phyloP scores from a whole-genome alignment of 2,888 invertebrate genomes.

The Villa cingulata region DNA sequence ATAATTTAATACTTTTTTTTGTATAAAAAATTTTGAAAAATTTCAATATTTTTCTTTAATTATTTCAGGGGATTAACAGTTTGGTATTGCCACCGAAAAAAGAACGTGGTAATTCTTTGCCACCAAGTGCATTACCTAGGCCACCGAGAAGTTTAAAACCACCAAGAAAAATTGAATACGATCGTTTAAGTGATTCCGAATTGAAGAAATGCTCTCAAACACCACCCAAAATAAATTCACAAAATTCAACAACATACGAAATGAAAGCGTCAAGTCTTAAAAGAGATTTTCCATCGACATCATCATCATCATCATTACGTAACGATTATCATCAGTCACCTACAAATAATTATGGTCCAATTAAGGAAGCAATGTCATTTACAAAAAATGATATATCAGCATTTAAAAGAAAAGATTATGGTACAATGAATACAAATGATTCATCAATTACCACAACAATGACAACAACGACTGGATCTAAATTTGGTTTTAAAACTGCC shows the following conservation, averaged over 20 bases:
- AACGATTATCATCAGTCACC: slow-evolving; percentile 6
- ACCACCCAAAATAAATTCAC: slow-evolving; percentile 14
- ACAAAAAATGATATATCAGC: slow-evolving; percentile 10
- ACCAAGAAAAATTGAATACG: slow-evolving; percentile 18
- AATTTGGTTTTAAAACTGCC: slow-evolving; percentile 10
- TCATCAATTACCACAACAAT: background rate
- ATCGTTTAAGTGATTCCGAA: slow-evolving; percentile 16
- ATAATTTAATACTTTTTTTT: too few relatives aligned
- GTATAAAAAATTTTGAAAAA: too few relatives aligned
- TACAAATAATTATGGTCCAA: slow-evolving; percentile 8
- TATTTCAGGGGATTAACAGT: slow-evolving; percentile 10
- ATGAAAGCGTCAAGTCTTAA: slow-evolving; percentile 16
- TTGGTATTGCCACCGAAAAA: slow-evolving; percentile 13
- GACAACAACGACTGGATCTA: background rate
- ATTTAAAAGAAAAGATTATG: slow-evolving; percentile 14
- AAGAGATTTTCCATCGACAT: slow-evolving; percentile 7
- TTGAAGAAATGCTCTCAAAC: slow-evolving; percentile 15
- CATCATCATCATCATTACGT: slow-evolving; percentile 4
- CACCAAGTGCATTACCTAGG: slow-evolving; percentile 17
- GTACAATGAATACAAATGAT: slow-evolving; percentile 12
- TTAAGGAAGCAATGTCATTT: slow-evolving; percentile 4
- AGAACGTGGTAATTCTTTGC: slow-evolving; percentile 16
- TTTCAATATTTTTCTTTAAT: background rate
- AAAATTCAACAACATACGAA: slow-evolving; percentile 10
- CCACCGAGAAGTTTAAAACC: slow-evolving; percentile 17